These are phyloP conservation scores for Myiozetetes cayanensis DNA, from an alignment of 2,113 vertebrate species.

Conservation along the genomic window DNA sequence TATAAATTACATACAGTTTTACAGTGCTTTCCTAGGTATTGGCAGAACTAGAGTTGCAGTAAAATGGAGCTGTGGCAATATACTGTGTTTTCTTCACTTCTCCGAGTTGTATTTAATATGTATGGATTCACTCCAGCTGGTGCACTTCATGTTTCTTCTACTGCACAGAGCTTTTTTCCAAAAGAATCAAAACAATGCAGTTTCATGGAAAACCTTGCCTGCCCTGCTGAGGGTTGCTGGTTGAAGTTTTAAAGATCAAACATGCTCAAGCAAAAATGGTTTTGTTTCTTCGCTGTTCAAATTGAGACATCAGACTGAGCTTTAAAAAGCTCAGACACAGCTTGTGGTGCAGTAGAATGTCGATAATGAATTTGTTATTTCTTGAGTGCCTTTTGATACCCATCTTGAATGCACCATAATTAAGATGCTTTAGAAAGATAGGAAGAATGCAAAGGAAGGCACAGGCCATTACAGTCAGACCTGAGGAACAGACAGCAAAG, in stretches of 20 bases:
- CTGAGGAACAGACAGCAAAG: constrained; percentile 20
- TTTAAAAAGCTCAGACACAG: constrained; percentile 38
- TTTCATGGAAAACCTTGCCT: constrained; percentile 1
- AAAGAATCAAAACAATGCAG: not conserved
- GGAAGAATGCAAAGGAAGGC: constrained; percentile 24
- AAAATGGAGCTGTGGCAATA: not conserved
- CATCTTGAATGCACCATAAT: constrained; percentile 24
- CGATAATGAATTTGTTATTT: constrained; percentile 41
- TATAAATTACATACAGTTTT: not conserved
- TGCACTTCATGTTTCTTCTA: constrained; percentile 18
- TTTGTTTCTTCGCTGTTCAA: constrained; percentile 7
- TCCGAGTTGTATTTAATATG: not conserved
- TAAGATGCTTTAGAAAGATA: constrained; percentile 17
- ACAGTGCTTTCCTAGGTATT: not conserved
- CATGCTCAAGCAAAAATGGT: not conserved
- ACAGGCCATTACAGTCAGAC: not conserved
- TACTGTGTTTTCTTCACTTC: not conserved
- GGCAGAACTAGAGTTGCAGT: not conserved
- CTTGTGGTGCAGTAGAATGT: constrained; percentile 21
- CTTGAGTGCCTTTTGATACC: constrained; percentile 19
- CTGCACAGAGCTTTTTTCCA: not conserved
- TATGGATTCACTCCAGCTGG: not conserved
- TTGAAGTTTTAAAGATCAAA: constrained; percentile 35
- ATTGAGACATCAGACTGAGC: not conserved
- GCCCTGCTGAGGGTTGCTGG: not conserved